These are phyloP conservation scores for Tragelaphus buxtoni DNA, from an alignment of 2,113 vertebrate species.

Conservation along the genomic window DNA sequence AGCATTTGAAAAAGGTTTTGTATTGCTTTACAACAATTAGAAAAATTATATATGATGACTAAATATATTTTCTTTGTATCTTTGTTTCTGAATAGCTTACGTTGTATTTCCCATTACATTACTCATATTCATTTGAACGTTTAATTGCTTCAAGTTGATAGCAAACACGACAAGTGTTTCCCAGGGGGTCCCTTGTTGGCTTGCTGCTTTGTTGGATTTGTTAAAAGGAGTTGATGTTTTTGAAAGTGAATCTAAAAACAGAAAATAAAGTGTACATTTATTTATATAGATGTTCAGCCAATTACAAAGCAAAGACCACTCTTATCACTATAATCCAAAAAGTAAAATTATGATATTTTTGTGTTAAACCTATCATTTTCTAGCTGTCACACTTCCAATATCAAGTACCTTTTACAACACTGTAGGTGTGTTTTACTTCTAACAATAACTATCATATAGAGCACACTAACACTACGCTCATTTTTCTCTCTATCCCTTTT, in stretches of 20 bases:
- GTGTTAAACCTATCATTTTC: background rate
- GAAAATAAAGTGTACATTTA: slow-evolving; percentile 23
- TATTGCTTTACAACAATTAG: background rate
- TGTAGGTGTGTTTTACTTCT: background rate
- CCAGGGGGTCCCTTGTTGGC: slow-evolving; percentile 95
- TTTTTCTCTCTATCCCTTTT: background rate
- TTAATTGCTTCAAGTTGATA: slow-evolving; percentile 97
- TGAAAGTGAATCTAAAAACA: slow-evolving; percentile 87
- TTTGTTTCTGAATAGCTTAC: slow-evolving; percentile 80
- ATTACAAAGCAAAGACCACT: slow-evolving; percentile 2
- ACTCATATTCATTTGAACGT: slow-evolving; percentile 99
- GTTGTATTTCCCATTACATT: slow-evolving; percentile 99
- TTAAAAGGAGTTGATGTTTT: slow-evolving; percentile 94
- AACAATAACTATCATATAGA: background rate
- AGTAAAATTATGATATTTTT: background rate
- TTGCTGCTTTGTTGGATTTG: slow-evolving; percentile 90
- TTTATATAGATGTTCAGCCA: background rate
- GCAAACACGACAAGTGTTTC: slow-evolving; percentile 98
- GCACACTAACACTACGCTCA: background rate
- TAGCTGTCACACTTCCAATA: background rate
- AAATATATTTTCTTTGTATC: background rate
- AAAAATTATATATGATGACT: background rate
- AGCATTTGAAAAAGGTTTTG: background rate
- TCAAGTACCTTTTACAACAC: background rate
- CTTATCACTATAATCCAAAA: background rate